Evolutionary conservation across 2,113 vertebrate genomes (phyloP).

Genomic region (Cisticola juncidis): DNA sequence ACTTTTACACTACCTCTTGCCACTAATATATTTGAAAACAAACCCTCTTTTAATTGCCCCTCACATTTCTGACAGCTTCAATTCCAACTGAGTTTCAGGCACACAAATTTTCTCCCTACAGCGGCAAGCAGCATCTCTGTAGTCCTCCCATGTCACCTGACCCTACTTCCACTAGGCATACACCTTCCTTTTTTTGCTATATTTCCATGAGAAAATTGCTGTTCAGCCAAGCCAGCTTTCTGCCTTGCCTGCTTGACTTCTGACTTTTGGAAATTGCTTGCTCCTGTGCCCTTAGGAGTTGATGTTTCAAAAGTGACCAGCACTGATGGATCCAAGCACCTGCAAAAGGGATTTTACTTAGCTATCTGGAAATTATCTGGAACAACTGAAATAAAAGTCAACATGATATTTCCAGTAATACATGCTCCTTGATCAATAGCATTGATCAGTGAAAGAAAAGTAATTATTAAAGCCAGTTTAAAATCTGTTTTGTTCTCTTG

Average conservation of each 20-base stretch:
- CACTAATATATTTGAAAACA: not conserved
- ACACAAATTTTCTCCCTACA: not conserved
- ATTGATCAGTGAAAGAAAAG: not conserved
- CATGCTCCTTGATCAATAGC: not conserved
- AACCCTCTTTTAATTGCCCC: fast-evolving
- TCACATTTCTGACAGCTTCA: not conserved
- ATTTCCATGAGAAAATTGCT: not conserved
- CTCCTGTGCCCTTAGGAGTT: not conserved
- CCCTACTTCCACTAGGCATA: not conserved
- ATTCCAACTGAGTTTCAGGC: not conserved
- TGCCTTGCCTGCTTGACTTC: not conserved
- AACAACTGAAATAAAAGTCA: not conserved
- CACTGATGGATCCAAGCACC: not conserved
- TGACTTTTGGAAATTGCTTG: not conserved
- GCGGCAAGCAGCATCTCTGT: not conserved
- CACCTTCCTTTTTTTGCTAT: not conserved
- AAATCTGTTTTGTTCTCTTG: not conserved
- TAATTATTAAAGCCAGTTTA: not conserved
- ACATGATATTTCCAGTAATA: not conserved
- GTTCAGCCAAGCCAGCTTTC: not conserved
- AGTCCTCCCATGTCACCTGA: not conserved
- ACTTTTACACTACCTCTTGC: not conserved
- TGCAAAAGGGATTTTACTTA: not conserved
- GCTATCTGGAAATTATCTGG: not conserved
- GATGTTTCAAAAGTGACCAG: not conserved